Evolutionary conservation across 92 coral and sea anemone species (phyloP), one percentile per base, ranked within the genome.

Genomic region (Zoanthus sociatus): DNA sequence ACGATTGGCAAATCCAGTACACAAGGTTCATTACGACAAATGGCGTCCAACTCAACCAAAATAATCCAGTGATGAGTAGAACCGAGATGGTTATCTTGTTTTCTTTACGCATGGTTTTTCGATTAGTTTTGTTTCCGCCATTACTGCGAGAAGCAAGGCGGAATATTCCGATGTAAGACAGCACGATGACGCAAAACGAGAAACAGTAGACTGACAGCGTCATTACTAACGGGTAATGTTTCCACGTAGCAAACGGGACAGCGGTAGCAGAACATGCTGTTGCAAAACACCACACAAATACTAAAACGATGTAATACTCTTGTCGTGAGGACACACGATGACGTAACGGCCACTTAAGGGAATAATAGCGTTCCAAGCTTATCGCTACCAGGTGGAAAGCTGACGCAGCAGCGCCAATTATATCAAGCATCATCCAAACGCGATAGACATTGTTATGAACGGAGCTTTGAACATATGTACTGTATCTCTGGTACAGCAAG

Each of bases 351-450:
- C 93, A 90, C 20, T 89, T 89, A 20, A 90, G 78, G 6, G 93
- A 90, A 16, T 90, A 90, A 76, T 87, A 90, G 44, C 93, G 84
- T 63, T 90, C 93, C 26, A 90, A 37, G 54, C 90, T 90, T 67
- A 90, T 90, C 93, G 82, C 87, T 51, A 85, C 82, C 33, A 90
- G 61, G 53, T 90, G 88, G 82, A 89, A 85, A 66, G 87, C 89
- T 18, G 93, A 87, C 60, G 93, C 93, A 37, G 93, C 89, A 47
- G 88, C 93, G n/a, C 93, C 88, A 11, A 87, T 87, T 20, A 90
- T 76, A 63, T 90, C 93, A 50, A 90, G 68, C 8, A 88, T 87
- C 84, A 87, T 87, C 93, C 93, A 90, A 16, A 90, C 84, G 47
- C 81, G 84, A 26, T 90, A 90, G 14, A 76, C 88, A 20, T 82